Evolutionary conservation across 2,888 invertebrate genomes (phyloP), one percentile per base, ranked within the genome.

Genomic region (Anticlea derivata): DNA sequence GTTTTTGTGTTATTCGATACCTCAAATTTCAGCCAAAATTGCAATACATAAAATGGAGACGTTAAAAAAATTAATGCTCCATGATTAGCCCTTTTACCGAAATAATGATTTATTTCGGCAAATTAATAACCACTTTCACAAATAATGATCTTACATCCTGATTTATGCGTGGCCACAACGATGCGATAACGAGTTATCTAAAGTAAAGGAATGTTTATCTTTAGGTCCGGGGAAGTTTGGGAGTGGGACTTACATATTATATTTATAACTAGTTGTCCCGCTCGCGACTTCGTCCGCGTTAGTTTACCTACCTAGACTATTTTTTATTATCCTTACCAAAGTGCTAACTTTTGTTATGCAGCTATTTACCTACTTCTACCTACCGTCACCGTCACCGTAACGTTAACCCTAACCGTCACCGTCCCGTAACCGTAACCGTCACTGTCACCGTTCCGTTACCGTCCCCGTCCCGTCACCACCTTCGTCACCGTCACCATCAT

Each of bases 151-250:
- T n/a, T 26, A 33, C 7, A 22, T 11, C 20, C 29, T 20, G 40
- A 50, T 52, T 58, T 58, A 62, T 62, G 50, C 50, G 50, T 6
- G 40, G 49, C 50, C 60, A 31, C 33, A 58, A 23, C 48, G 26
- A 31, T 26, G 34, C 33, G 24, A 29, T 23, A 23, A 17, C 2
- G 4, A 37, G 24, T 10, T 7, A 24, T 1, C 11, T 31, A 26
- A 2, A n/a, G n/a, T n/a, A 6, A 13, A 7, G 11, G 41, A 17
- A 7, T 26, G 11, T 37, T 29, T 22, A 38, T 38, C 10, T 38
- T 12, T 12, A 30, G 33, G n/a, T 41, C 13, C 22, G n/a, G n/a
- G n/a, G n/a, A n/a, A 24, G 6, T 11, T 17, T 40, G 8, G 24
- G 23, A 54, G 40, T 51, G 46, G 44, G 34, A 31, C 37, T 12